Evolutionary conservation across 2,888 invertebrate genomes (phyloP).

Genomic region (Ochropleura leucogaster): DNA sequence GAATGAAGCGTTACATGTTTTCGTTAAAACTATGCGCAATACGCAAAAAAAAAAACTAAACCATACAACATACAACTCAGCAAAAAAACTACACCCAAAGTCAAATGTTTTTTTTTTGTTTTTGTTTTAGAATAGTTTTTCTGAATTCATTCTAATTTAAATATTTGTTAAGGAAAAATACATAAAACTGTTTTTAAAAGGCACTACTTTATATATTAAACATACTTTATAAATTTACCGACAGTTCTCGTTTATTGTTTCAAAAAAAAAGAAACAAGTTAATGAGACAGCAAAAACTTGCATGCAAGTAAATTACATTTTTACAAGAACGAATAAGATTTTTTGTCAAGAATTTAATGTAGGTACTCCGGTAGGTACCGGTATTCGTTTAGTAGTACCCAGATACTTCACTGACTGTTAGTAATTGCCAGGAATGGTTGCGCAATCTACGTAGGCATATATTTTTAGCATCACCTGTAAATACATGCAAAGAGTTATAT

Average conservation of each 20-base stretch:
- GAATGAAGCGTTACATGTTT: too few relatives aligned
- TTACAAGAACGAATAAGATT: not conserved
- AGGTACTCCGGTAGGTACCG: too few relatives aligned
- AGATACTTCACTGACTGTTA: constrained; percentile 25
- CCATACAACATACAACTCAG: too few relatives aligned
- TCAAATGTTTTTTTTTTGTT: too few relatives aligned
- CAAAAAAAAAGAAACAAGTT: constrained; percentile 16
- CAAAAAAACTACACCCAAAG: too few relatives aligned
- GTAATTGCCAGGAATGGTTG: constrained; percentile 38
- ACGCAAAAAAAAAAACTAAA: too few relatives aligned
- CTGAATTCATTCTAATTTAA: not conserved
- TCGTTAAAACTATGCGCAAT: too few relatives aligned
- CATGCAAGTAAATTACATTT: not conserved
- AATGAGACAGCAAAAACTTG: not conserved
- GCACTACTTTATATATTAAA: not conserved
- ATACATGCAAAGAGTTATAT: constrained; percentile 25
- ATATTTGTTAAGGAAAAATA: constrained; percentile 7
- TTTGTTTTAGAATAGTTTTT: not conserved
- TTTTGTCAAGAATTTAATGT: not conserved
- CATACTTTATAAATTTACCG: constrained; percentile 1
- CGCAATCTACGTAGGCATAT: constrained; percentile 44
- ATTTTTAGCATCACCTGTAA: constrained; percentile 51
- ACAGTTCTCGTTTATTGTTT: constrained; percentile 25
- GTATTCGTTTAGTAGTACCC: not conserved
- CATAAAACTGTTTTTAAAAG: constrained; percentile 3